Evolutionary conservation across 2,888 invertebrate genomes (phyloP), one percentile per base, ranked within the genome.

Genomic region (Ectropis crepuscularia): DNA sequence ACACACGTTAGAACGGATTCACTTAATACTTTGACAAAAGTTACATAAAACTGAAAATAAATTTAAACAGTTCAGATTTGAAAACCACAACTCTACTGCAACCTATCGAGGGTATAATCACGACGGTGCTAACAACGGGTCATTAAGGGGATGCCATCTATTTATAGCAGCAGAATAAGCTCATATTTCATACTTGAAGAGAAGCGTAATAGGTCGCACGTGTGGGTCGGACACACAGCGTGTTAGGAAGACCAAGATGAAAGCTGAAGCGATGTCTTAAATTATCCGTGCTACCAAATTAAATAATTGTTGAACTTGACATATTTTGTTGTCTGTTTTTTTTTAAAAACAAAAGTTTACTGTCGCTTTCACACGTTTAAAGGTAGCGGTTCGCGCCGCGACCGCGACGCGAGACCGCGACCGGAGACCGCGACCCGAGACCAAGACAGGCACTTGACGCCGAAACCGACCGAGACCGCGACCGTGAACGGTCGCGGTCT

Each of bases 131-230:
- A 75, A 69, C 68, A 72, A 72, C 70, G 69, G 70, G 71, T 74
- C 76, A 75, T 78, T 78, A 72, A 70, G 73, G 69, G 74, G 65
- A 55, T 65, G 60, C 75, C 68, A 72, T 74, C 71, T 73, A 66
- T 68, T 75, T 63, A 78, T 74, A 71, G 72, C 76, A 71, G 74
- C 78, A 73, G 77, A 73, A 76, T 75, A 74, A 68, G 76, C 82
- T 88, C 87, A 82, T 88, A 88, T 88, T 86, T 88, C 88, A 88
- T 86, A 86, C 81, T 77, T 74, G 85, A 78, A 76, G 83, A 84
- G 86, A 85, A 83, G 79, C 81, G 83, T 89, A 89, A 90, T 88
- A 85, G 84, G 78, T 78, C 79, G 86, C 92, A 90, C 89, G 89
- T 89, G 91, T 84, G 81, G 73, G 53, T 63, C 69, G 72, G 51